phyloP scores from a whole-genome alignment of 2,888 invertebrate species.

The Caenorhabditis sulstoni region DNA sequence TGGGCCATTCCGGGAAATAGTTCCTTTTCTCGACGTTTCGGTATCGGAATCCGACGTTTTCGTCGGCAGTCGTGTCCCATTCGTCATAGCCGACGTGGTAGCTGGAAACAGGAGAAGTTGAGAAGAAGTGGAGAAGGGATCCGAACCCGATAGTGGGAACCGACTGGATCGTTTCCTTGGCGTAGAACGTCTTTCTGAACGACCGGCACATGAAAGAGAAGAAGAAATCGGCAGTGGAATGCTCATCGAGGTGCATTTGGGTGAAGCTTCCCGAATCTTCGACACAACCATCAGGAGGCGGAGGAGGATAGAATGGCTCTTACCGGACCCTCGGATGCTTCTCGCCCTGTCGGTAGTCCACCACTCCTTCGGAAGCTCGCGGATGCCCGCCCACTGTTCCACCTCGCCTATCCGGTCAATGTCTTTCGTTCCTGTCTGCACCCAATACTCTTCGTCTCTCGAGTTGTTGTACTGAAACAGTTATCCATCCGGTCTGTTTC shows the following conservation, averaged over 20 bases:
- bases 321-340: conserved; percentile 73
- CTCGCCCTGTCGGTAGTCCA: conserved; percentile 69
- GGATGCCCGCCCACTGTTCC: conserved; percentile 67
- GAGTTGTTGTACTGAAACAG: conserved; percentile 76
- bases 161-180: conserved; percentile 53
- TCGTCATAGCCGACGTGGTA: conserved; percentile 66
- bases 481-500: not conserved
- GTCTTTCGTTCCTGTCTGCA: conserved; percentile 74
- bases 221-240: conserved; percentile 62
- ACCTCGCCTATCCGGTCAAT: conserved; percentile 70
- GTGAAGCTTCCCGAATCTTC: conserved; percentile 72
- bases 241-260: conserved; percentile 61
- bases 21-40: conserved; percentile 71
- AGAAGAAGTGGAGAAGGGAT: too few species aligned
- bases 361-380: conserved; percentile 69
- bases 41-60: conserved; percentile 76
- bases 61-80: conserved; percentile 73
- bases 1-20: conserved; percentile 76
- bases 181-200: conserved; percentile 61
- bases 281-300: not conserved
- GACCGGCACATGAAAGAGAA: conserved; percentile 72
- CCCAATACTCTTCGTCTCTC: conserved; percentile 74
- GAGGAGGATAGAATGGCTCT: not conserved
- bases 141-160: conserved; percentile 63
- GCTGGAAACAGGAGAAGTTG: too few species aligned